Evolutionary conservation across 2,797 vertebrate genomes (phyloP), one percentile per base, ranked within the genome.

Genomic region (Enteromius trimaculatus): DNA sequence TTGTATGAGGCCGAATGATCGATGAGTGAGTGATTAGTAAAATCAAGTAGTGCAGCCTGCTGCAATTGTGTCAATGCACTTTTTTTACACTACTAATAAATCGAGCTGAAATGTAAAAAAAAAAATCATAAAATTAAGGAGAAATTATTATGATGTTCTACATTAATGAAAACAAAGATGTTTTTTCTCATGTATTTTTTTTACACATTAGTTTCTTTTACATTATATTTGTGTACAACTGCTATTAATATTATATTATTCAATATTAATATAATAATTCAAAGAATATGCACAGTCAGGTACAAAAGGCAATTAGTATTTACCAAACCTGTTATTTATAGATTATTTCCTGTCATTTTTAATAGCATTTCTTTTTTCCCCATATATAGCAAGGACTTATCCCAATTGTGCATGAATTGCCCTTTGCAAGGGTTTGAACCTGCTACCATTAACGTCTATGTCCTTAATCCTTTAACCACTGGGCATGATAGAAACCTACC

Each of bases 401-500:
- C 49, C 7, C 64, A 58, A 37, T 23, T 29, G 37, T 42, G 16
- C 62, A 53, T 55, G 14, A 66, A 8, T 82, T 21, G 3, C 2
- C 9, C 23, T 44, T 77, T 47, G 23, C 16, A 51, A 1, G 16
- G 26, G 5, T 17, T 82, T 44, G 37, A 60, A 44, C 66, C 49
- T 58, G 23, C 51, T 26, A 42, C 49, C 34, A 16, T 14, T 70
- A 16, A 13, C 10, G 26, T 75, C 13, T 3, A 8, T 39, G 55
- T 11, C 37, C 44, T 58, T 62, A 65, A 71, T 7, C 21, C 17
- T 77, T 76, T 26, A 53, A 64, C 42, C 26, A 23, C 17, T 9
- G 62, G 19, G 39, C 21, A 51, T 58, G 82, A 64, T 49, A 68
- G 39, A 37, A 26, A 58, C 62, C 66, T 58, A 39, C n/a, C 66